Evolutionary conservation across 2,888 invertebrate genomes (phyloP), one percentile per base, ranked within the genome.

Genomic region (Tridacna gigas): DNA sequence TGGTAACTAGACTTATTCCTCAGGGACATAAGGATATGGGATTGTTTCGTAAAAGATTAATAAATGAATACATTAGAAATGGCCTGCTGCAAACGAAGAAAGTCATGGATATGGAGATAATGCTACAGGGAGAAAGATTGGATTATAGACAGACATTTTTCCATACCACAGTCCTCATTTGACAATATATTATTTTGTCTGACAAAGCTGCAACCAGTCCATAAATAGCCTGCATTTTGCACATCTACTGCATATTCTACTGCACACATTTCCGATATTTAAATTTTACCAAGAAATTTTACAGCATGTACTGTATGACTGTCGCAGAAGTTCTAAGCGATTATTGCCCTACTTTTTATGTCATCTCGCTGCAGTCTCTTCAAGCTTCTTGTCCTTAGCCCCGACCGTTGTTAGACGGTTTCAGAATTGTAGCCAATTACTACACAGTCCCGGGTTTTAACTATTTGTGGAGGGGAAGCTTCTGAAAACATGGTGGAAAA

Each of bases 251-350:
- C 69, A 69, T 45, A 18, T 9, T 69, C 69, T 69, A 47, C 47
- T 45, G 69, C 69, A 69, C 28, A 47, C 69, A 69, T 69, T 69
- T 69, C 69, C 69, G 47, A 69, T 69, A 69, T 69, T 69, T 69
- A 45, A 69, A 69, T 45, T 45, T 45, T 20, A 28, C 20, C 15
- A 25, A 45, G 69, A 69, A 47, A 47, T 22, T 45, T 45, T 69
- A 45, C 45, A n/a, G 47, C 47, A 69, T 63, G 63, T 37, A 37
- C 37, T 37, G 37, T 63, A 63, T 25, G 26, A 63, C 13, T 25
- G 15, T 63, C 26, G 12, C 22, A 25, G 63, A 63, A 63, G 63
- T 37, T 37, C 37, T 37, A 2, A 37, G 37, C 37, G 37, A 37
- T 37, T 37, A 37, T 37, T 37, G 37, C 37, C 37, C 37, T 37